These are phyloP conservation scores for Crotalus helleri DNA, from an alignment of 2,113 vertebrate genomes.

Conservation along the genomic window DNA sequence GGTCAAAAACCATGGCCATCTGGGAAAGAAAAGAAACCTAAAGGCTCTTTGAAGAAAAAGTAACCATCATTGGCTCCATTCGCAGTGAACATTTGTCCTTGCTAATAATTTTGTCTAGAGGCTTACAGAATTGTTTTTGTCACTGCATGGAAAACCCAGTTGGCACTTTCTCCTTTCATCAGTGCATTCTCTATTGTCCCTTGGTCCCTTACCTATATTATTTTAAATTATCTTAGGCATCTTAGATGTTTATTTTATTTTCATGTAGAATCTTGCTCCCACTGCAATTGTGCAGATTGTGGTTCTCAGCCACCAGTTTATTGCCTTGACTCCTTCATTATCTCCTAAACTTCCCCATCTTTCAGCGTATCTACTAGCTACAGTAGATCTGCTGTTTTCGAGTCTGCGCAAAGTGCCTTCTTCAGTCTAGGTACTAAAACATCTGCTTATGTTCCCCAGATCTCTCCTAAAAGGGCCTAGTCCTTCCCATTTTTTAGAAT, in stretches of 20 bases:
- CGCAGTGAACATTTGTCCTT: neutral
- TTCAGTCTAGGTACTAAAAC: neutral
- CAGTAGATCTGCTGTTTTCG: neutral
- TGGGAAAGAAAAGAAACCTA: conserved; percentile 75
- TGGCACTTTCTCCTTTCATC: neutral
- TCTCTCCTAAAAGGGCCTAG: neutral
- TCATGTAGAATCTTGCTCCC: no score
- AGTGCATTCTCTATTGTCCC: neutral
- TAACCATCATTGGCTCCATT: conserved; percentile 24
- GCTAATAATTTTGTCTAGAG: neutral
- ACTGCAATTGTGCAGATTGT: neutral
- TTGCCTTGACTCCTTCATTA: neutral
- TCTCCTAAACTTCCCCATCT: neutral
- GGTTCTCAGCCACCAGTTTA: neutral
- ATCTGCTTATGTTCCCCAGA: neutral
- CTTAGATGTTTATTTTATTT: neutral
- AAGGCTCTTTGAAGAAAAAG: conserved; percentile 87
- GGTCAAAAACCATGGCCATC: conserved; percentile 77
- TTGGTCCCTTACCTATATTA: neutral
- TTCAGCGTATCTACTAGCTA: neutral
- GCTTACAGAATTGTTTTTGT: neutral
- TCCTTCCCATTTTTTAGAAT: neutral
- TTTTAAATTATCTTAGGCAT: neutral
- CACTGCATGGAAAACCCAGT: neutral
- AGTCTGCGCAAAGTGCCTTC: neutral